A percentile compares a stretch with the other conserved stretches of the same genome.
These are phyloP conservation scores for Helicoverpa armigera DNA, from an alignment of 1,140 invertebrate genomes.

Conservation along the genomic window DNA sequence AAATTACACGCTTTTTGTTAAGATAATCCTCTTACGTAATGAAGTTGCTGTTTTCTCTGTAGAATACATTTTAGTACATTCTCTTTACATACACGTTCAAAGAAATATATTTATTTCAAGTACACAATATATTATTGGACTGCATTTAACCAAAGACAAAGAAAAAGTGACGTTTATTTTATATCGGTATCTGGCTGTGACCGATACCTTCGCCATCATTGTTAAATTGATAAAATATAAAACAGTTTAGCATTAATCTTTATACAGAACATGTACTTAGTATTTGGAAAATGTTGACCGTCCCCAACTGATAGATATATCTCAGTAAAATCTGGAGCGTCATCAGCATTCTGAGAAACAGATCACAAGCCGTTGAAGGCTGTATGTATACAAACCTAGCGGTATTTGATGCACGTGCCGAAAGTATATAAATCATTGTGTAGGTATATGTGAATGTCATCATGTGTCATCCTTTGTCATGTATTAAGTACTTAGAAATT, in stretches of 20 bases:
- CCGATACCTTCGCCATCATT: no score
- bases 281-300: constrained; percentile 53
- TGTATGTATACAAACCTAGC: constrained; percentile 8
- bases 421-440: not conserved
- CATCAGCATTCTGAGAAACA: constrained; percentile 61
- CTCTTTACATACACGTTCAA: no score
- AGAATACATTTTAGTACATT: no score
- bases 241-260: not conserved
- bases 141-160: no score
- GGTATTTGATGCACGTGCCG: constrained; percentile 28
- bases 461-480: not conserved
- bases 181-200: no score
- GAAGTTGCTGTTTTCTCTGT: not conserved
- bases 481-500: no score
- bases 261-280: not conserved
- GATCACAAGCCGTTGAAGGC: constrained; percentile 42
- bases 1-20: not conserved
- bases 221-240: not conserved
- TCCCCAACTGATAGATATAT: constrained; percentile 56
- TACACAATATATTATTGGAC: no score
- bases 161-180: no score
- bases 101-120: no score
- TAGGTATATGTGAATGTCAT: not conserved
- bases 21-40: constrained; percentile 12
- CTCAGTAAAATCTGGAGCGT: constrained; percentile 59